A percentile compares a stretch with the other conserved stretches of the same genome.
phyloP scores from a whole-genome alignment of 2,888 invertebrate genomes.

The Melolontha melolontha region DNA sequence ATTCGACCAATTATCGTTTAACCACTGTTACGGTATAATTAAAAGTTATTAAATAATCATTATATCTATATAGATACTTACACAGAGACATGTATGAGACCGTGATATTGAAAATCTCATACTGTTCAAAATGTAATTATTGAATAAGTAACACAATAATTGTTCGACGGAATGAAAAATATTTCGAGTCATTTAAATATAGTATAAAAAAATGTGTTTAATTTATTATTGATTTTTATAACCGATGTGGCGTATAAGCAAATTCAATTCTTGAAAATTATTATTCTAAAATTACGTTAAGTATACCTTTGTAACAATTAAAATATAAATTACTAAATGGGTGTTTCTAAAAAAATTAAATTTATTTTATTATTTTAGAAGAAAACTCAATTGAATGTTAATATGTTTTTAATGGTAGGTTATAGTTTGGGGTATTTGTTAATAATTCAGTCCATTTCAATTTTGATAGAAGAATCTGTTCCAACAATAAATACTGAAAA shows the following conservation, averaged over 20 bases:
- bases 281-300: too few relatives aligned
- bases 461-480: too few relatives aligned
- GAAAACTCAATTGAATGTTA: too few relatives aligned
- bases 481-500: too few relatives aligned
- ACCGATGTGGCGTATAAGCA: slow-evolving; percentile 9
- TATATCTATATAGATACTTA: slow-evolving; percentile 6
- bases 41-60: slow-evolving; percentile 17
- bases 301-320: too few relatives aligned
- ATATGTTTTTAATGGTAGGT: too few relatives aligned
- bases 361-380: too few relatives aligned
- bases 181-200: slow-evolving; percentile 16
- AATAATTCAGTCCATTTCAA: too few relatives aligned
- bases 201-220: not conserved
- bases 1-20: slow-evolving; percentile 40
- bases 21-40: slow-evolving; percentile 23
- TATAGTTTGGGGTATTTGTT: too few relatives aligned
- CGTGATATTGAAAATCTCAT: slow-evolving; percentile 22
- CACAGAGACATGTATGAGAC: slow-evolving; percentile 7
- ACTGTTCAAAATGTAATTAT: slow-evolving; percentile 28
- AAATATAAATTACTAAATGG: too few relatives aligned
- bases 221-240: slow-evolving; percentile 14
- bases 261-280: slow-evolving; percentile 8
- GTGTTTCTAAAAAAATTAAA: too few relatives aligned
- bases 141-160: slow-evolving; percentile 39
- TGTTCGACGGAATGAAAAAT: slow-evolving; percentile 20